phyloP scores from a whole-genome alignment of 1,140 invertebrate species.

The Euglossa dilemma region DNA sequence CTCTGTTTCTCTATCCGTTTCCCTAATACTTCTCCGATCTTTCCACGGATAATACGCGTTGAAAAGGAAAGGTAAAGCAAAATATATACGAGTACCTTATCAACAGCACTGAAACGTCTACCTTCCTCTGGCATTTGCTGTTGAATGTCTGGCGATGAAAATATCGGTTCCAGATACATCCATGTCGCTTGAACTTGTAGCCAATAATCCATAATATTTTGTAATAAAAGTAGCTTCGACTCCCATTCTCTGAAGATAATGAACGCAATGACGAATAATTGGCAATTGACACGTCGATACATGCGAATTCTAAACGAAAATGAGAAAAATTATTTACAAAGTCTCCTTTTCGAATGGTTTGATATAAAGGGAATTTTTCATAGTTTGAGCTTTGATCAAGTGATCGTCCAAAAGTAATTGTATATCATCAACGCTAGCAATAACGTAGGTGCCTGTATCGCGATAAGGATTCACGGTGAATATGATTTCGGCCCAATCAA shows the following conservation, averaged over 20 bases:
- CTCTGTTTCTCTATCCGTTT: too few relatives aligned
- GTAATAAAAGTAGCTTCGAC: slow-evolving; percentile 88
- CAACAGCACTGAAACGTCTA: slow-evolving; percentile 93
- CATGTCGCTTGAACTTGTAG: slow-evolving; percentile 97
- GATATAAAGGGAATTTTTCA: slow-evolving; percentile 98
- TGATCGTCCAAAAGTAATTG: slow-evolving; percentile 98
- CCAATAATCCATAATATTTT: slow-evolving; percentile 98
- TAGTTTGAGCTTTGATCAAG: slow-evolving; percentile 98
- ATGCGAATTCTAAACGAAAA: not conserved
- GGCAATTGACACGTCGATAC: not conserved
- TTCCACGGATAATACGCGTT: too few relatives aligned
- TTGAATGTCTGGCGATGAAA: slow-evolving; percentile 98
- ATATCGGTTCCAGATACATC: slow-evolving; percentile 99
- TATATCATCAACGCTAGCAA: slow-evolving; percentile 96
- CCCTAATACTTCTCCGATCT: too few relatives aligned
- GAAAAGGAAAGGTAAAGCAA: not conserved
- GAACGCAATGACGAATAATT: not conserved
- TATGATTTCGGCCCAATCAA: slow-evolving; percentile 94
- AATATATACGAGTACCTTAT: slow-evolving; percentile 86
- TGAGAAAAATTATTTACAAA: slow-evolving; percentile 83
- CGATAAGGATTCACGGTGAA: slow-evolving; percentile 91
- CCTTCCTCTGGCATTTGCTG: slow-evolving; percentile 97
- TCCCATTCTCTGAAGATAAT: slow-evolving; percentile 88
- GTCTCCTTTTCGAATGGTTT: slow-evolving; percentile 95
- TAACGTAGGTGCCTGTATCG: slow-evolving; percentile 95